Conservation (phyloP, 2,797 vertebrate genomes). For the Notoglanidium macrostoma region DNA sequence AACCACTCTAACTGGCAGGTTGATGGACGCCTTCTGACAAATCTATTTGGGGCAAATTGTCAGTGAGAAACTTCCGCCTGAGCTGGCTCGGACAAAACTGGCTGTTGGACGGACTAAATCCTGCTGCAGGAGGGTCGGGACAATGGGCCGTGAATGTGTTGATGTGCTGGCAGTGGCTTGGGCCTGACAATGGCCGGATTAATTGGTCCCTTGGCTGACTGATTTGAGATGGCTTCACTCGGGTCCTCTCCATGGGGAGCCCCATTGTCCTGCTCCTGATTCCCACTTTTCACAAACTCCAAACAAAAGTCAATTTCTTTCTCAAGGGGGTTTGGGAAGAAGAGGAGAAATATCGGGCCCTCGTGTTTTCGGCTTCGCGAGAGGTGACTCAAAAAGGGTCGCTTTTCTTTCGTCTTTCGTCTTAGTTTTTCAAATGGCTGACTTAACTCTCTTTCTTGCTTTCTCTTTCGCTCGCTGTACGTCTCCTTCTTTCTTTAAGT, state of each 20-base stretch:
- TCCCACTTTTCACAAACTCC: conserved; percentile 99
- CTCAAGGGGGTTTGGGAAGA: conserved; percentile 79
- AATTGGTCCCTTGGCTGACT: conserved; percentile 99
- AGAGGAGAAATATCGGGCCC: conserved; percentile 83
- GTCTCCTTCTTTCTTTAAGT: conserved; percentile 39
- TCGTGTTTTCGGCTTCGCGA: conserved; percentile 80
- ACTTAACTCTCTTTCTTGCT: conserved; percentile 55
- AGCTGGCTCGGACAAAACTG: conserved; percentile 99
- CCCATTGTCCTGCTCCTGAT: conserved; percentile 99
- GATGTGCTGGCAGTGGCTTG: conserved; percentile 94
- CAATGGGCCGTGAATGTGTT: conserved; percentile 98
- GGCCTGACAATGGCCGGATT: conserved; percentile 99
- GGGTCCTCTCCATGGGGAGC: conserved; percentile 95
- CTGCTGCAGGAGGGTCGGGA: conserved; percentile 96
- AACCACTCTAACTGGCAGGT: conserved; percentile 59
- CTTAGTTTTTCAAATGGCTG: conserved; percentile 57
- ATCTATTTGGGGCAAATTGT: conserved; percentile 99
- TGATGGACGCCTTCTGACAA: conserved; percentile 95
- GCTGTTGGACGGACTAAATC: conserved; percentile 99
- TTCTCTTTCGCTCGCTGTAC: conserved; percentile 44
- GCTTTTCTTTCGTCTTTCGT: conserved; percentile 70
- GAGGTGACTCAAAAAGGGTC: conserved; percentile 85
- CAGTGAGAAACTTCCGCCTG: conserved; percentile 99
- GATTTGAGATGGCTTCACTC: conserved; percentile 99
- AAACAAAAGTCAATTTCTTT: conserved; percentile 99